These are phyloP conservation scores for Caenorhabditis brenneri DNA, from an alignment of 1,140 invertebrate species.

Conservation along the genomic window DNA sequence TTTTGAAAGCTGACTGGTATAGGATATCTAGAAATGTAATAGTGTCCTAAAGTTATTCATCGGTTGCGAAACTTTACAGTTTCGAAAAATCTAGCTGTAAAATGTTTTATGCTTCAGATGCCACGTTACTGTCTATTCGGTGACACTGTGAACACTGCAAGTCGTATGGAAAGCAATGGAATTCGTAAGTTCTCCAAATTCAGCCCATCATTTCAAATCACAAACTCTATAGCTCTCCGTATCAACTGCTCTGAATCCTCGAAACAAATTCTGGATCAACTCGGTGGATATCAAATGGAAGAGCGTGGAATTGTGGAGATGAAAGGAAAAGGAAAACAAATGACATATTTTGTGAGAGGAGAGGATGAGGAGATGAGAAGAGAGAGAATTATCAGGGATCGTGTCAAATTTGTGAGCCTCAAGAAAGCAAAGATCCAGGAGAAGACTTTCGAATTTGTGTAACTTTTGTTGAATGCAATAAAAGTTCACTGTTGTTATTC, in stretches of 20 bases:
- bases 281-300: slow-evolving; percentile 40
- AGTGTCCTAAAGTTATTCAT: no score
- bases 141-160: slow-evolving; percentile 77
- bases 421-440: slow-evolving; percentile 29
- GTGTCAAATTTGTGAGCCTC: slow-evolving; percentile 58
- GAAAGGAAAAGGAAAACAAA: slow-evolving; percentile 64
- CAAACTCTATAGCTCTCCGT: slow-evolving; percentile 79
- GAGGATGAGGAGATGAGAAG: slow-evolving; percentile 32
- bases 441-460: slow-evolving; percentile 26
- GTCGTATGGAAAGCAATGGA: slow-evolving; percentile 58
- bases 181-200: slow-evolving; percentile 74
- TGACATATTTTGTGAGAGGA: slow-evolving; percentile 44
- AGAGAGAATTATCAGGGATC: slow-evolving; percentile 58
- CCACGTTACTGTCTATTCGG: slow-evolving; percentile 78
- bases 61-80: no score
- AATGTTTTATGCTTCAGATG: slow-evolving; percentile 73
- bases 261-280: slow-evolving; percentile 33
- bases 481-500: no score
- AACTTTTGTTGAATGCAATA: no score
- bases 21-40: no score
- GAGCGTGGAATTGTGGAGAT: slow-evolving; percentile 71
- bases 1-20: no score
- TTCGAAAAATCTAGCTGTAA: not conserved
- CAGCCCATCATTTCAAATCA: slow-evolving; percentile 84
- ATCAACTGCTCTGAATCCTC: slow-evolving; percentile 68